Evolutionary conservation across 2,113 vertebrate genomes (phyloP).

Genomic region (Gasterosteus nipponicus): DNA sequence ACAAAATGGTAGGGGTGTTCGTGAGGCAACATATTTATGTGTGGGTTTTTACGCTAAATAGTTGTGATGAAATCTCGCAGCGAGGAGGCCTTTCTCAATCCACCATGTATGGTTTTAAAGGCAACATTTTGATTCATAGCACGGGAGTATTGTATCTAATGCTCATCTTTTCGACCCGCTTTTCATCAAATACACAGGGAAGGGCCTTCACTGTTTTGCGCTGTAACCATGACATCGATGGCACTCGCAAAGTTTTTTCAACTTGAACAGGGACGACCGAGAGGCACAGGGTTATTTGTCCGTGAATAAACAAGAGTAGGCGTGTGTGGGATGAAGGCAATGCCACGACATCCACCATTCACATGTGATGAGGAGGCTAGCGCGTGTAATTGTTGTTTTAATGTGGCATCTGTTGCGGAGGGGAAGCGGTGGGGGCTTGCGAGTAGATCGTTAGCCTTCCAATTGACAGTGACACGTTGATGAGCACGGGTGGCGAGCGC

Average conservation of each 20-base stretch:
- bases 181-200: not conserved
- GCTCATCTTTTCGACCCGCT: not conserved
- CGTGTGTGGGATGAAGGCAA: slow-evolving; percentile 54
- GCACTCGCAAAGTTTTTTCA: slow-evolving; percentile 22
- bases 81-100: slow-evolving; percentile 26
- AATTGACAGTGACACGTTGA: slow-evolving; percentile 75
- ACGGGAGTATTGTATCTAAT: not conserved
- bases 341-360: slow-evolving; percentile 59
- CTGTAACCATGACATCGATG: slow-evolving; percentile 23
- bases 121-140: slow-evolving; percentile 9
- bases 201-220: not conserved
- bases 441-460: slow-evolving; percentile 63
- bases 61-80: slow-evolving; percentile 14
- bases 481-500: slow-evolving; percentile 55
- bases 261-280: slow-evolving; percentile 8
- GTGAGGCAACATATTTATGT: slow-evolving; percentile 59
- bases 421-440: slow-evolving; percentile 26
- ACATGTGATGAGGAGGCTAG: slow-evolving; percentile 67
- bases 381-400: slow-evolving; percentile 70
- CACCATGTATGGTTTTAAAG: slow-evolving; percentile 13
- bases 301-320: slow-evolving; percentile 55
- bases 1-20: slow-evolving; percentile 51
- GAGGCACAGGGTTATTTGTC: slow-evolving; percentile 53
- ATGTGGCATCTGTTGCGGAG: slow-evolving; percentile 72
- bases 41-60: slow-evolving; percentile 45